Percentiles rank a stretch among this genome's conserved stretches.
Evolutionary conservation across 2,888 invertebrate genomes (phyloP).

Genomic region (Nyleta sp.): DNA sequence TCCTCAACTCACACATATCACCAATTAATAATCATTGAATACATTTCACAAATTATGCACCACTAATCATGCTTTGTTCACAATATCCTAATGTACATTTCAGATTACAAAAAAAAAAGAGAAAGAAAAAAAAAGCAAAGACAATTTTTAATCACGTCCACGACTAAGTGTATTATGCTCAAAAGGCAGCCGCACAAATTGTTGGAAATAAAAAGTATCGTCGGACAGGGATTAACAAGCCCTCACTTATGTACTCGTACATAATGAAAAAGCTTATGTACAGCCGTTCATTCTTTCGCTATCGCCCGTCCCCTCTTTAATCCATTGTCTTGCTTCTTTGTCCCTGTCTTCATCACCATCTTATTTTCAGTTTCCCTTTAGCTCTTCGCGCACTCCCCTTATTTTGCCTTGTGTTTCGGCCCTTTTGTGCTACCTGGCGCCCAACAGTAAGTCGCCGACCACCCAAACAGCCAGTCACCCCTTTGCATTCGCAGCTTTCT

Average conservation of each 20-base stretch:
- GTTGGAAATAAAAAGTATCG: constrained; percentile 30
- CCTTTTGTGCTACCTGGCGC: constrained; percentile 65
- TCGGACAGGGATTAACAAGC: constrained; percentile 55
- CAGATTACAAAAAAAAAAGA: too few relatives aligned
- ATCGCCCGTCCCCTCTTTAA: constrained; percentile 37
- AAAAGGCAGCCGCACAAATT: constrained; percentile 30
- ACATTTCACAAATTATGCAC: too few relatives aligned
- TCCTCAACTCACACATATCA: too few relatives aligned
- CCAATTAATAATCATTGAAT: too few relatives aligned
- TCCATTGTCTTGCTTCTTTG: constrained; percentile 53
- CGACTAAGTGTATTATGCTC: background rate
- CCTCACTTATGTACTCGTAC: constrained; percentile 44
- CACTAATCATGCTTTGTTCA: too few relatives aligned
- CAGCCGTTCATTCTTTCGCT: constrained; percentile 43
- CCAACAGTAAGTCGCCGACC: constrained; percentile 55
- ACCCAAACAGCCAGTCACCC: constrained; percentile 61
- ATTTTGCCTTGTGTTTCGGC: constrained; percentile 65
- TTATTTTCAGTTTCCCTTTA: constrained; percentile 55
- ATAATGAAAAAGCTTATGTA: constrained; percentile 60
- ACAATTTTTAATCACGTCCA: constrained; percentile 18
- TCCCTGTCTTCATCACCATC: constrained; percentile 51
- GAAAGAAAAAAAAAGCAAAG: too few relatives aligned
- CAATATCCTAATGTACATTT: too few relatives aligned
- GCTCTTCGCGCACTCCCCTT: constrained; percentile 51
- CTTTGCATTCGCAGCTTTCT: constrained; percentile 45